phyloP scores from a whole-genome alignment of 1,140 invertebrate species.

The Tenebrio molitor region DNA sequence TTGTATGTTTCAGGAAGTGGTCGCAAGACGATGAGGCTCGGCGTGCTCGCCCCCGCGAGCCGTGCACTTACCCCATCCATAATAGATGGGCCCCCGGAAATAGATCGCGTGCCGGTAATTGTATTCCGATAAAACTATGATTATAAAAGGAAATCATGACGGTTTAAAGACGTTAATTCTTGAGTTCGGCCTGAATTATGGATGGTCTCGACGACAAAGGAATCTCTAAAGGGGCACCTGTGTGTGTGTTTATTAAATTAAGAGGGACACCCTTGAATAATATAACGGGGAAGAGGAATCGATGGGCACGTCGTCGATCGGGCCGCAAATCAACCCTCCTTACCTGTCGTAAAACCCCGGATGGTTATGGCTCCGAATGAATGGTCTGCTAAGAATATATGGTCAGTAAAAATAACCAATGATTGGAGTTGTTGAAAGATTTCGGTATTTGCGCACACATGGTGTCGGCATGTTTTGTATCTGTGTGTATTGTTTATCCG shows the following conservation, averaged over 20 bases:
- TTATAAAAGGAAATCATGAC: slow-evolving; percentile 43
- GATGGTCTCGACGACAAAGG: slow-evolving; percentile 10
- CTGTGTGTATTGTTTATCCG: slow-evolving; percentile 42
- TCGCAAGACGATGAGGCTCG: too few species aligned
- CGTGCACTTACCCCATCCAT: not conserved
- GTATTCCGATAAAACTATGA: slow-evolving; percentile 39
- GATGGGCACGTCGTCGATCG: not conserved
- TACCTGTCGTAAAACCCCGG: not conserved
- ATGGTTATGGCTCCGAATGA: slow-evolving; percentile 2
- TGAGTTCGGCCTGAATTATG: slow-evolving; percentile 11
- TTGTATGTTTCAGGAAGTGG: too few species aligned
- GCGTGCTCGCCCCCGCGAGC: not conserved
- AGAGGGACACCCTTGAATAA: not conserved
- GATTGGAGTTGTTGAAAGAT: slow-evolving; percentile 41
- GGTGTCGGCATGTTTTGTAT: slow-evolving; percentile 41
- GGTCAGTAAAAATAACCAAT: slow-evolving; percentile 45
- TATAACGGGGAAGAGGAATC: not conserved
- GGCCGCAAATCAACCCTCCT: too few species aligned
- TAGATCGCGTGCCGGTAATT: slow-evolving; percentile 36
- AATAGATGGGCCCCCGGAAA: not conserved
- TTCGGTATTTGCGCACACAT: slow-evolving; percentile 44
- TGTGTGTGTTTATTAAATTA: slow-evolving; percentile 12
- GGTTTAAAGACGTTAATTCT: slow-evolving; percentile 39
- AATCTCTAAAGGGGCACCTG: slow-evolving; percentile 17
- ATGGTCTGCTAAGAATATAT: slow-evolving; percentile 17